Evolutionary conservation across 1,140 invertebrate species (phyloP), one percentile per base, ranked within the genome.

Genomic region (Danaus plexippus): DNA sequence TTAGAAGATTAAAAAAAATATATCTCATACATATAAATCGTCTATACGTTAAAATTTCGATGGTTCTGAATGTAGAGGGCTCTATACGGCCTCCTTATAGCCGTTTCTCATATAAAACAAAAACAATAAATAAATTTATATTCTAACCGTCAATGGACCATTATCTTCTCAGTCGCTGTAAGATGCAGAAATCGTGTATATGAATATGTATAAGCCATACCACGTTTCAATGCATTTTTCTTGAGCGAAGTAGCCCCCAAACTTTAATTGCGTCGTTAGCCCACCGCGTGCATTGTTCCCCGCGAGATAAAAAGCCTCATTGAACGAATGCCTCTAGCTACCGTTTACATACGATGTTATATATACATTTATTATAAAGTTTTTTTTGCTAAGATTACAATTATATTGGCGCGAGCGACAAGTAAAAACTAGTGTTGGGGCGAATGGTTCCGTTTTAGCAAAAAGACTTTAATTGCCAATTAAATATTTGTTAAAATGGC

Each of bases 201-300:
- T 64, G 61, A 64, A 64, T 64, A 64, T 64, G 63, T 59, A 64
- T 57, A 64, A 54, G 63, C 55, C 47, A 64, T 64, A 64, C 47
- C 60, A 43, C 43, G 43, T 54, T 52, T 57, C 63, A 55, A 64
- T 64, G 61, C 46, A 60, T 64, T 61, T 64, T 64, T 64, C 49
- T 60, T 61, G 59, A 53, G 52, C 52, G 51, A 52, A 61, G 61
- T 64, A 47, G 51, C 55, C 53, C 47, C 57, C 51, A 54, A 44
- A 59, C 52, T 59, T 61, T 64, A 64, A 64, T 64, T 64, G 63
- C 58, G 52, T 64, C 63, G 63, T 61, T 64, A 61, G 58, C 60
- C 58, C 58, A 51, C 63, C 59, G 49, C 52, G 49, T 47, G 43
- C 63, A 64, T 64, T 64, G 63, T 64, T 64, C 59, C 46, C 45